Base-by-base conservation (phyloP, 2,113 vertebrate species). In the Brachyhypopomus gauderio region DNA sequence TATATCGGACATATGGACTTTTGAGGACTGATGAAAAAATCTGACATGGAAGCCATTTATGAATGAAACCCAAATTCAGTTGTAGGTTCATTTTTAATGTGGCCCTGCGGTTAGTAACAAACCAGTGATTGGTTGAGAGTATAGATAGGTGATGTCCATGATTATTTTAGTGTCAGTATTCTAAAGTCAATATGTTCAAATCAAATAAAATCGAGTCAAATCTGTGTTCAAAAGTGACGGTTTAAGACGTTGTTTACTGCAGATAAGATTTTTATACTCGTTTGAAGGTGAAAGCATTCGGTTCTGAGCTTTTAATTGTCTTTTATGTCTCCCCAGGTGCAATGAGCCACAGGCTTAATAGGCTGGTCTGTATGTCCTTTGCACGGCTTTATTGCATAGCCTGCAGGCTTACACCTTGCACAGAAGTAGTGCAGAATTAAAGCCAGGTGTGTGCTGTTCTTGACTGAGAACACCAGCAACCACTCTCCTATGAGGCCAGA, bases 361-460 rank as follows among this genome's bases (percentile, higher is more conserved):
- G 64, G 11, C 66, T 70, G 66, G 66, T 20, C 34, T 70, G 66
- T 3, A 11, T 70, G 66, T 70, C 66, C 66, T 70, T 70, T 70
- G 66, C 66, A 41, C 6, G 9, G 17, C 36, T 70, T 38, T 41
- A 19, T 70, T 70, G 17, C 30, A 70, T 12, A 23, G 34, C 66
- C 66, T 70, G 14, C 36, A 70, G 36, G 66, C 66, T n/a, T 22
- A 70, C 66, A 41, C 36, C 36, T 70, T 8, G 30, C 38, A 38
- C 66, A 70, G 34, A 70, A 41, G 22, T 19, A 22, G 36, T 17
- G 20, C 12, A 70, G 36, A 19, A 41, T 19, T 70, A 41, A 41
- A n/a, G 12, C 45, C 45, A 52, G 45, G 12, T 52, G 45, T 52
- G 45, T 52, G 45, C 45, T 52, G 14, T 52, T 52, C 45, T 12